These are phyloP conservation scores for Melanophora roralis DNA, from an alignment of 2,888 invertebrate species.

Conservation along the genomic window DNA sequence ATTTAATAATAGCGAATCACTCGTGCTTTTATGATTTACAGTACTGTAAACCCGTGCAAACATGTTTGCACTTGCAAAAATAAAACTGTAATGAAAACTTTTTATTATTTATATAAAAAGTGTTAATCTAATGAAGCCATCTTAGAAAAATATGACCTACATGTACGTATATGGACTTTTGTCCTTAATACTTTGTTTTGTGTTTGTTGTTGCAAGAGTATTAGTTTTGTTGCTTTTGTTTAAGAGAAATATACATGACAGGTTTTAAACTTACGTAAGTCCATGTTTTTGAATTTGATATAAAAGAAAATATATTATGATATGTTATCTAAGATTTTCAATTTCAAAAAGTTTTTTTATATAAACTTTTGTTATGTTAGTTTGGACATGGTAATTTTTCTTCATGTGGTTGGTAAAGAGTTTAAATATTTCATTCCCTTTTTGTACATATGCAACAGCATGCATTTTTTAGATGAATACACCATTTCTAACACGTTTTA, in stretches of 20 bases:
- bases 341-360: slow-evolving; percentile 45
- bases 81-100: slow-evolving; percentile 24
- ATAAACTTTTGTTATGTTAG: background rate
- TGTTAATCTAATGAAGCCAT: slow-evolving; percentile 65
- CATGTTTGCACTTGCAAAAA: background rate
- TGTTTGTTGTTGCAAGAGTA: background rate
- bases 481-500: background rate
- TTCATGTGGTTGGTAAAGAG: background rate
- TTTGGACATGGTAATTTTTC: slow-evolving; percentile 30
- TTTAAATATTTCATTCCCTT: slow-evolving; percentile 48
- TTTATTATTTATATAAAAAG: slow-evolving; percentile 31
- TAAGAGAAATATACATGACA: slow-evolving; percentile 4
- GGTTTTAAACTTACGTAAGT: slow-evolving; percentile 32
- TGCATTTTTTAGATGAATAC: slow-evolving; percentile 4
- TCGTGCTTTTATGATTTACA: too few relatives aligned
- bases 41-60: too few relatives aligned
- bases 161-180: slow-evolving; percentile 30
- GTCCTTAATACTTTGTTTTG: background rate
- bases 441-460: background rate
- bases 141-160: slow-evolving; percentile 63
- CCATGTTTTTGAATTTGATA: slow-evolving; percentile 51
- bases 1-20: too few relatives aligned
- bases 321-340: slow-evolving; percentile 59
- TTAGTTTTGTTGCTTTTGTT: slow-evolving; percentile 11
- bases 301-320: slow-evolving; percentile 10